Conservation (phyloP, 1,140 invertebrate genomes). For the Trichonephila inaurata region DNA sequence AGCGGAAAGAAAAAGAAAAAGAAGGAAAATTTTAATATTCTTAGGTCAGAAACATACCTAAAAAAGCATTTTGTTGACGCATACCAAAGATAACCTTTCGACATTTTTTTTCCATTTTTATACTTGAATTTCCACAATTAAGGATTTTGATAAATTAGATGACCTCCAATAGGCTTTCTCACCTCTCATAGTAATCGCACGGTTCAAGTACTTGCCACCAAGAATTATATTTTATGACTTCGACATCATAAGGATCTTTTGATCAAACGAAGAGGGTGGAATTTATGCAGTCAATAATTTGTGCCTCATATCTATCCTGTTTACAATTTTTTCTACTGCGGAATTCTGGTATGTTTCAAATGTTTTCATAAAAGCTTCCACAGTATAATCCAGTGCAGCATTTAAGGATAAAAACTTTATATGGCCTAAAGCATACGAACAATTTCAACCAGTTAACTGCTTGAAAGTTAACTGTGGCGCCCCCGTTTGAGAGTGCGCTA, state of each 20-base stretch:
- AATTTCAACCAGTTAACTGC: too few relatives aligned
- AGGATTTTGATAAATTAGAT: constrained; percentile 53
- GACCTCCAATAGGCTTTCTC: not conserved
- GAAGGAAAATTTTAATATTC: not conserved
- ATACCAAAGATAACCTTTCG: not conserved
- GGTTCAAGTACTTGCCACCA: not conserved
- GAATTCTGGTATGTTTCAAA: too few relatives aligned
- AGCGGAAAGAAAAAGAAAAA: not conserved
- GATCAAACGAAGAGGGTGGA: not conserved
- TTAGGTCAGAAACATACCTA: not conserved
- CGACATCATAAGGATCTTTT: not conserved
- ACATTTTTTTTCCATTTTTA: constrained; percentile 19
- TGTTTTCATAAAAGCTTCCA: too few relatives aligned
- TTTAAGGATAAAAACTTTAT: too few relatives aligned
- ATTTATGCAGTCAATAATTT: not conserved
- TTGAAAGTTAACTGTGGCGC: too few relatives aligned
- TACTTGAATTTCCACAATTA: constrained; percentile 40
- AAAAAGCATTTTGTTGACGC: constrained; percentile 21
- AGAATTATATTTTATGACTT: not conserved
- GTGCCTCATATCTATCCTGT: too few relatives aligned
- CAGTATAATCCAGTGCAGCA: too few relatives aligned
- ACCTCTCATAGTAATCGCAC: not conserved
- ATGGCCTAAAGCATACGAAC: too few relatives aligned
- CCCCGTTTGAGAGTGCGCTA: too few relatives aligned
- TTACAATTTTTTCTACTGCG: too few relatives aligned